These are phyloP conservation scores for Thymelicus lineola DNA, from an alignment of 2,888 invertebrate species.

Conservation along the genomic window DNA sequence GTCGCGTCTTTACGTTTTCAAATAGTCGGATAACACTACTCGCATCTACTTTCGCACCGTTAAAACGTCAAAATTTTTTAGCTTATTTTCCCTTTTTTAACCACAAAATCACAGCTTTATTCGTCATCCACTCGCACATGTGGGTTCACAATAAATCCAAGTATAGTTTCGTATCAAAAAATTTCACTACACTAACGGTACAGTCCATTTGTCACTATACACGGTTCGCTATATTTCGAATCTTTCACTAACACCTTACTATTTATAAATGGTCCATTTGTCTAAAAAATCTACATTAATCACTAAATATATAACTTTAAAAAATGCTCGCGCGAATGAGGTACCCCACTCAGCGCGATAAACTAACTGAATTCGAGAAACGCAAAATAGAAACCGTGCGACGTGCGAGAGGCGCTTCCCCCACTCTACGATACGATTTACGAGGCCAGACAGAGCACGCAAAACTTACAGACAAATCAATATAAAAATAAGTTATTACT, in stretches of 20 bases:
- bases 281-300: conserved; percentile 63
- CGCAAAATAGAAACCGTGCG: conserved; percentile 84
- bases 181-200: conserved; percentile 66
- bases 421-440: conserved; percentile 70
- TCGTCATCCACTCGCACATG: conserved; percentile 54
- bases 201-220: conserved; percentile 61
- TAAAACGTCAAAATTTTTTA: conserved; percentile 68
- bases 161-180: conserved; percentile 56
- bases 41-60: conserved; percentile 66
- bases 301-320: conserved; percentile 67
- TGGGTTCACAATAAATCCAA: conserved; percentile 64
- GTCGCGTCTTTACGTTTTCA: conserved; percentile 46
- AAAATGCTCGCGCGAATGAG: conserved; percentile 72
- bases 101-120: conserved; percentile 64
- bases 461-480: conserved; percentile 64
- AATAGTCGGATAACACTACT: conserved; percentile 46
- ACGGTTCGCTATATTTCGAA: conserved; percentile 57
- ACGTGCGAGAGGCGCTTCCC: conserved; percentile 74
- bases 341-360: conserved; percentile 69
- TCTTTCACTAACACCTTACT: conserved; percentile 59
- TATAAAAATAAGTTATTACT: conserved; percentile 26
- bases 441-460: conserved; percentile 78
- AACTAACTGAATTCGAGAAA: conserved; percentile 80
- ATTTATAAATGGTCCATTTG: conserved; percentile 51
- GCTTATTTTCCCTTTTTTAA: conserved; percentile 54